These are phyloP conservation scores for Campoletis raptor DNA, from an alignment of 2,888 invertebrate species.

Conservation along the genomic window DNA sequence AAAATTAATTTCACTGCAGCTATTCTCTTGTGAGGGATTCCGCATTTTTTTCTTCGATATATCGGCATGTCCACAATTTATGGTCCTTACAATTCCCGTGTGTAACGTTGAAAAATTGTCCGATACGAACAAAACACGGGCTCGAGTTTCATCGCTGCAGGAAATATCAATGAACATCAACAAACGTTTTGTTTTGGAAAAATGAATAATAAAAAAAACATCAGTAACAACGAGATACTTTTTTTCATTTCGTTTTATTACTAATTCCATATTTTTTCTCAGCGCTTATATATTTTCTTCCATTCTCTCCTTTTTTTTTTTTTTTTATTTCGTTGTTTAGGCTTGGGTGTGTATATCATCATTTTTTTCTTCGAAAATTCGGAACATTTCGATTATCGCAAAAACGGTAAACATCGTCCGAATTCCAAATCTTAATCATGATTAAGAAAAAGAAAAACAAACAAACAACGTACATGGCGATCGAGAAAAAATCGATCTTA, in stretches of 20 bases:
- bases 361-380: background rate
- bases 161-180: slow-evolving; percentile 40
- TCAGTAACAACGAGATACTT: slow-evolving; percentile 9
- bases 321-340: slow-evolving; percentile 41
- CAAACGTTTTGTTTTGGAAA: background rate
- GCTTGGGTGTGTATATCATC: slow-evolving; percentile 1
- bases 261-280: slow-evolving; percentile 33
- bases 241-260: slow-evolving; percentile 38
- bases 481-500: slow-evolving; percentile 42
- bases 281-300: background rate
- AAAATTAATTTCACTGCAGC: slow-evolving; percentile 31
- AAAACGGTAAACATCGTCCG: background rate
- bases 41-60: slow-evolving; percentile 1
- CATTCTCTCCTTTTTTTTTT: slow-evolving; percentile 10
- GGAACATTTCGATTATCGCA: slow-evolving; percentile 10
- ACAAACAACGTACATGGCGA: slow-evolving; percentile 21
- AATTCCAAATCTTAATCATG: background rate
- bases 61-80: slow-evolving; percentile 28
- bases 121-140: background rate
- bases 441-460: background rate
- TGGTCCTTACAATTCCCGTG: slow-evolving; percentile 27
- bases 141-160: slow-evolving; percentile 24
- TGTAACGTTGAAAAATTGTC: slow-evolving; percentile 24
- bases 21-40: slow-evolving; percentile 15
- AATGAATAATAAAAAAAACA: slow-evolving; percentile 2